Conservation (phyloP, 2,888 invertebrate species). For the Lycocerus yunnanus region DNA sequence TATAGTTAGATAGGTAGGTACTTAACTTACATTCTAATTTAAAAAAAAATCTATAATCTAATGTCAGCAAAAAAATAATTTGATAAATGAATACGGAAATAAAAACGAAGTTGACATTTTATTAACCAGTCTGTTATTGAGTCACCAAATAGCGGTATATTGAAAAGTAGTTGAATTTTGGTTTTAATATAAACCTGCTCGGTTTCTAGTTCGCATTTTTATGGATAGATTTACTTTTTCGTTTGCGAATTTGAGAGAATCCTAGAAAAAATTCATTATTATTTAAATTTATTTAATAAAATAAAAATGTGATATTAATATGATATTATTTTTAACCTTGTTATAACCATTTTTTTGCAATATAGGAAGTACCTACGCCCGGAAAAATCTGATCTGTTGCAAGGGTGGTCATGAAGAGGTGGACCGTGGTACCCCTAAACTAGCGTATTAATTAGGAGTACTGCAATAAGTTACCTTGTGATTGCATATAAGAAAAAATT, state of each 20-base stretch:
- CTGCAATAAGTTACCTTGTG: too few relatives aligned
- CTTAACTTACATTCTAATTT: background rate
- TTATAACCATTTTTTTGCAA: background rate
- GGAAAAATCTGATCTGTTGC: too few relatives aligned
- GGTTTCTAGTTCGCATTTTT: background rate
- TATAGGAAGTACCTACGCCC: too few relatives aligned
- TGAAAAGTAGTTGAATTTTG: background rate
- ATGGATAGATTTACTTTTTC: background rate
- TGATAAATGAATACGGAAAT: background rate
- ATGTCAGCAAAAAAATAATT: background rate
- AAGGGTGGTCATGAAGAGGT: too few relatives aligned
- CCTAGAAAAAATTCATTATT: background rate
- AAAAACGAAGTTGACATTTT: background rate
- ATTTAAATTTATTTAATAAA: background rate
- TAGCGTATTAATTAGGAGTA: too few relatives aligned
- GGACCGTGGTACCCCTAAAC: too few relatives aligned
- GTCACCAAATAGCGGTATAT: background rate
- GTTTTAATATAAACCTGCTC: background rate
- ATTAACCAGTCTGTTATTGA: background rate
- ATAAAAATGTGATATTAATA: too few relatives aligned
- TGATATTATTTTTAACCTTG: background rate
- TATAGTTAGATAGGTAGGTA: too few relatives aligned
- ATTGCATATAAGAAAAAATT: too few relatives aligned
- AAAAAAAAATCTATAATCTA: background rate
- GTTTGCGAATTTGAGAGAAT: background rate